These are phyloP conservation scores for Hypselothyrea guttata DNA, from an alignment of 2,888 invertebrate species.

Conservation along the genomic window DNA sequence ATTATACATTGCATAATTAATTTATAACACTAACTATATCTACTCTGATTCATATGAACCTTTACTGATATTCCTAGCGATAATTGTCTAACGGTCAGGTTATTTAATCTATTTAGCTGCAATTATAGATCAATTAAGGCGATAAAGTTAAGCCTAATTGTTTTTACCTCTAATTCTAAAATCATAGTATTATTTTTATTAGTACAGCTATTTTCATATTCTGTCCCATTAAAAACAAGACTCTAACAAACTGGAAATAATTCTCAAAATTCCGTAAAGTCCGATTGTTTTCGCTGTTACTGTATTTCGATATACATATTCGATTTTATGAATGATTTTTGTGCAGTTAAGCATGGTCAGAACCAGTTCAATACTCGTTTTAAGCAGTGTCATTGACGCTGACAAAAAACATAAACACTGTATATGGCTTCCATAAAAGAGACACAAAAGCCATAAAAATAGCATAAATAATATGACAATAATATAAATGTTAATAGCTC, in stretches of 20 bases:
- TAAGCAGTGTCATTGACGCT: conserved; percentile 47
- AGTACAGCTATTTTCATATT: background rate
- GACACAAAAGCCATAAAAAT: too few relatives aligned
- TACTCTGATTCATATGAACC: too few relatives aligned
- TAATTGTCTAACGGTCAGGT: too few relatives aligned
- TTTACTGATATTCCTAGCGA: too few relatives aligned
- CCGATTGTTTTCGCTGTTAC: too few relatives aligned
- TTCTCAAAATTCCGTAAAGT: conserved; percentile 6
- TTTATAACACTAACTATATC: too few relatives aligned
- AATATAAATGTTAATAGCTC: background rate
- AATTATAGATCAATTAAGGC: too few relatives aligned
- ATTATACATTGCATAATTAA: too few relatives aligned
- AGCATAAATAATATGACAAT: conserved; percentile 4
- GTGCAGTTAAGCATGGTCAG: conserved; percentile 32
- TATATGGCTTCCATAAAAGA: conserved; percentile 31
- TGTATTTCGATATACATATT: background rate
- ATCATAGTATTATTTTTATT: too few relatives aligned
- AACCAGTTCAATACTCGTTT: conserved; percentile 64
- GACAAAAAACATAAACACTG: conserved; percentile 7
- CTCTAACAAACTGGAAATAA: background rate
- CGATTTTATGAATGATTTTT: conserved; percentile 19
- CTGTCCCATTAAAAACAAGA: conserved; percentile 8
- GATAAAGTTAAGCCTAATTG: too few relatives aligned
- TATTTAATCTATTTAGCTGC: too few relatives aligned
- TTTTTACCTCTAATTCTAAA: too few relatives aligned